phyloP scores from a whole-genome alignment of 2,113 vertebrate species.

The Psammodynastes pulverulentus region DNA sequence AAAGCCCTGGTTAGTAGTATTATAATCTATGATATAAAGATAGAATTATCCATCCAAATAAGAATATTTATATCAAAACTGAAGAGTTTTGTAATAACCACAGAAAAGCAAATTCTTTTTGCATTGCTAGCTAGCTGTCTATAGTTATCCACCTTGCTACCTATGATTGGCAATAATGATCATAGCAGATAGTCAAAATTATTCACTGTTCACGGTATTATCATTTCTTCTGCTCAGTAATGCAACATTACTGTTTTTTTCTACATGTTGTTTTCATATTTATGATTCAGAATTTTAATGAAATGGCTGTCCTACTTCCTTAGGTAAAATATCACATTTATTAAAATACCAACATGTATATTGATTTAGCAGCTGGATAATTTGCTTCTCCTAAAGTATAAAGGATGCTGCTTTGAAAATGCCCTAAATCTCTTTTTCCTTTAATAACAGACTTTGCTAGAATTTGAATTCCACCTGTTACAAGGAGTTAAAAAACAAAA shows the following conservation, averaged over 20 bases:
- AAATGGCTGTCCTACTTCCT: slow-evolving; percentile 21
- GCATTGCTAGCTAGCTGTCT: neutral
- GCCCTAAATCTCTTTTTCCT: slow-evolving; percentile 23
- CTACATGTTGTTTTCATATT: slow-evolving; percentile 44
- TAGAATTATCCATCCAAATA: neutral
- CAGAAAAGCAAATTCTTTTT: slow-evolving; percentile 23
- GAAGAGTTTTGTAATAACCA: slow-evolving; percentile 35
- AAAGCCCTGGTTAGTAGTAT: slow-evolving; percentile 12
- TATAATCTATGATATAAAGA: slow-evolving; percentile 7
- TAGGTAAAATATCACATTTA: slow-evolving; percentile 44
- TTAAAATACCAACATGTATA: neutral
- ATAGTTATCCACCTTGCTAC: slow-evolving; percentile 27
- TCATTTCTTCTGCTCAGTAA: slow-evolving; percentile 9
- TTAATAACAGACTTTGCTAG: slow-evolving; percentile 1
- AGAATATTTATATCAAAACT: slow-evolving; percentile 30
- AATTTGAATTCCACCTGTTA: slow-evolving; percentile 24
- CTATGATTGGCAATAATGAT: neutral
- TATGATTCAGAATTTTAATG: slow-evolving; percentile 40
- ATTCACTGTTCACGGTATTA: neutral
- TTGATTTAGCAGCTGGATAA: slow-evolving; percentile 46
- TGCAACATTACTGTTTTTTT: slow-evolving; percentile 29
- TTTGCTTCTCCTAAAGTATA: slow-evolving; percentile 45
- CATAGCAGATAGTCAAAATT: neutral
- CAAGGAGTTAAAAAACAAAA: slow-evolving; percentile 29
- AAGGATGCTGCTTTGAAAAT: slow-evolving; percentile 30